Conservation (phyloP, 2,113 vertebrate genomes). For the Centrocercus urophasianus region DNA sequence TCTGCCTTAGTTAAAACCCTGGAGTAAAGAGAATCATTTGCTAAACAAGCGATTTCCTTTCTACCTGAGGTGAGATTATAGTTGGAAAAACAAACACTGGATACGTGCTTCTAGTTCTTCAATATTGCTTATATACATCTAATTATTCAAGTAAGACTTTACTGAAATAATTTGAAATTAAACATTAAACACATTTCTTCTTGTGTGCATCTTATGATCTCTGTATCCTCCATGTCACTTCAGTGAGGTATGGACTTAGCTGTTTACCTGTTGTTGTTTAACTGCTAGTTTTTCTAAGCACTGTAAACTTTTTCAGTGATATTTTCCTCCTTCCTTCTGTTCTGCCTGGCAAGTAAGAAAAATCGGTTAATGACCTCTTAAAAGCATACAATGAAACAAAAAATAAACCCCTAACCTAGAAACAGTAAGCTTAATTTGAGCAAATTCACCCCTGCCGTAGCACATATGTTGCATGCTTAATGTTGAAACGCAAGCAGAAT, state of each 20-base stretch:
- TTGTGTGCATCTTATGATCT: not conserved
- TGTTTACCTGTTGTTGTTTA: not conserved
- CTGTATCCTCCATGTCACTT: not conserved
- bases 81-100: not conserved
- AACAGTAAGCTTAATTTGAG: not conserved
- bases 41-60: not conserved
- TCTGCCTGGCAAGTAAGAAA: not conserved
- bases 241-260: not conserved
- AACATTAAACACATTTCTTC: not conserved
- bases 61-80: not conserved
- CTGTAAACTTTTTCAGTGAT: not conserved
- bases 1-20: not conserved
- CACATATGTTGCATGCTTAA: not conserved
- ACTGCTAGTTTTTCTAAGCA: not conserved
- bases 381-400: not conserved
- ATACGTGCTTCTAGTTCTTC: not conserved
- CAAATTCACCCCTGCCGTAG: not conserved
- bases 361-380: not conserved
- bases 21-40: not conserved
- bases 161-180: not conserved
- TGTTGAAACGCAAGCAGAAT: not conserved
- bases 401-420: not conserved
- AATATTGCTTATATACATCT: not conserved
- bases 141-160: not conserved
- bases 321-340: accelerated